Evolutionary conservation across 2,797 vertebrate species (phyloP).

Genomic region (Pyrocephalus nanus): DNA sequence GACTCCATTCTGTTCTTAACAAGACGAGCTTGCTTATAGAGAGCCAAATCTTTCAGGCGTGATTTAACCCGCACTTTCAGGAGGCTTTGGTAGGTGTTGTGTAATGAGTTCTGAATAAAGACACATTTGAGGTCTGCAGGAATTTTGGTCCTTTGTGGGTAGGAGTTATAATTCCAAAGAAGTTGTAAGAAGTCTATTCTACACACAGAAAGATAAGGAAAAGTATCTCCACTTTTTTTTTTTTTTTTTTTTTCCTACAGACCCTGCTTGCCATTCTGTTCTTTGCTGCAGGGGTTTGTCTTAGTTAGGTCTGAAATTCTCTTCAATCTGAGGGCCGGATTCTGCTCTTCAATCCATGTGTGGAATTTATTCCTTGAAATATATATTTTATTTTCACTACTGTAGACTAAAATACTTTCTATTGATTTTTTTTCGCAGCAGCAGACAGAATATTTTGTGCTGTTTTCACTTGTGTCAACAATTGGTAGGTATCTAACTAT

Average conservation of each 20-base stretch:
- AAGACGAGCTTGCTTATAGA: constrained; percentile 55
- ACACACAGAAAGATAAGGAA: constrained; percentile 58
- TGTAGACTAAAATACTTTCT: constrained; percentile 34
- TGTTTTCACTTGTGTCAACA: constrained; percentile 50
- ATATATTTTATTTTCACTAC: constrained; percentile 29
- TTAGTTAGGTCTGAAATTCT: constrained; percentile 42
- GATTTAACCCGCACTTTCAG: constrained; percentile 30
- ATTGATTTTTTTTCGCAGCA: constrained; percentile 44
- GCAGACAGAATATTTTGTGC: constrained; percentile 21
- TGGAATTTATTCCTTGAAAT: constrained; percentile 51
- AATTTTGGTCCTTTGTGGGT: constrained; percentile 52
- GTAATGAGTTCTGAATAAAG: constrained; percentile 42
- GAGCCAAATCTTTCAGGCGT: constrained; percentile 16
- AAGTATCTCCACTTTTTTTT: constrained; percentile 49
- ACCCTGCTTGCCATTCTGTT: constrained; percentile 22
- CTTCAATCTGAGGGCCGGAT: constrained; percentile 5
- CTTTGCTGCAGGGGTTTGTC: constrained; percentile 46
- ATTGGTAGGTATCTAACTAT: constrained; percentile 35
- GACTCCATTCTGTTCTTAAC: constrained; percentile 67
- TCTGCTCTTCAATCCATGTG: constrained; percentile 13
- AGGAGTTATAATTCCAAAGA: constrained; percentile 68
- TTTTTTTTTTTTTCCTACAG: not conserved
- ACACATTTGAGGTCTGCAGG: not conserved
- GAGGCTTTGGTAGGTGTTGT: not conserved
- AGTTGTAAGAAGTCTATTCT: constrained; percentile 61